Base-by-base conservation (phyloP, 2,888 invertebrate species). In the Smittia aterrima region DNA sequence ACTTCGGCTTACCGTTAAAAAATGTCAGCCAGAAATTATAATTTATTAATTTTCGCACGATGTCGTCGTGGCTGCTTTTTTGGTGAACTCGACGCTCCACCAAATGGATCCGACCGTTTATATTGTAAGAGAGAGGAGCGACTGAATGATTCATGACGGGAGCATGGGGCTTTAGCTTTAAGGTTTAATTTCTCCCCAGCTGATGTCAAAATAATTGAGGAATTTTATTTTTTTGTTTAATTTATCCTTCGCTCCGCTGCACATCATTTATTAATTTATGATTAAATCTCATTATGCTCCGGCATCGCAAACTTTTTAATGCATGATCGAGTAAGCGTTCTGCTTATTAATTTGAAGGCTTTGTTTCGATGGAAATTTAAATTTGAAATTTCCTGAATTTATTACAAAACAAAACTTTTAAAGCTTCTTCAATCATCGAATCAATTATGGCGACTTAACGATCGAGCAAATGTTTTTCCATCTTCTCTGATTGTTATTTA, bases 271-370 rank as follows among this genome's bases (percentile, higher is more conserved):
- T 32, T 18, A 58, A n/a, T 58, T 58, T 58, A 58, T 22, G 22
- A 20, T 58, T 18, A 58, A 58, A 58, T 58, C 58, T 58, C 58
- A 58, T 58, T 58, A 58, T 58, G 18, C 58, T 47, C 16, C 7
- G 16, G 16, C 58, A 58, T 20, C 16, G 16, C 20, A 18, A 20
- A 18, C 3, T 58, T 18, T 20, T 58, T 2, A 18, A 58, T 58
- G 22, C 58, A 58, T 58, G 58, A 58, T 58, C 20, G 58, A 58
- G 18, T 18, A 58, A 22, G 18, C 18, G 58, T 9, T 16, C 2
- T 47, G n/a, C 18, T 13, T 4, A 47, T 13, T 47, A 47, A 47
- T 47, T 47, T n/a, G 53, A 32, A 9, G 9, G 32, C 32, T 32
- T 32, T 32, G 32, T 32, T 32, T 9, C 4, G 32, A 32, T 32